Percentiles rank a stretch among this genome's conserved stretches.
Conservation (phyloP, 2,888 invertebrate genomes). For the Gryllus longicercus region DNA sequence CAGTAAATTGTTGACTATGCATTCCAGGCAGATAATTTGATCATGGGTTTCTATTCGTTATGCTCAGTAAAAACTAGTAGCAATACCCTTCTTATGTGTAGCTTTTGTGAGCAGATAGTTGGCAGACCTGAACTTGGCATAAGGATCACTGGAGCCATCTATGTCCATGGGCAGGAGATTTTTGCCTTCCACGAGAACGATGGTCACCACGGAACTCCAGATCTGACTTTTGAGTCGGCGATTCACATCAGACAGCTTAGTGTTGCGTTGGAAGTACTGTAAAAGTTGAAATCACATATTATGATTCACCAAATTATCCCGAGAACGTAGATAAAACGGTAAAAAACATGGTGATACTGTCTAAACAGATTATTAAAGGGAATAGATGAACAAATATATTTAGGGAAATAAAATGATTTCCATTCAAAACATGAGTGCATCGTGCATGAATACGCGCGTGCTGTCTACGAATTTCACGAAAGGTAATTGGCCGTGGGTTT, state of each 20-base stretch:
- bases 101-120: conserved; percentile 23
- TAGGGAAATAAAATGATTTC: neutral
- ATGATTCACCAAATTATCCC: neutral
- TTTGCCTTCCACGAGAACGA: conserved; percentile 93
- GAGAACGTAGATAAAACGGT: neutral
- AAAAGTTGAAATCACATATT: conserved; percentile 41
- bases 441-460: no score
- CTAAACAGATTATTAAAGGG: neutral
- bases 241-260: conserved; percentile 74
- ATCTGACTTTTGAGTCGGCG: conserved; percentile 87
- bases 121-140: conserved; percentile 87
- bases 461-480: no score
- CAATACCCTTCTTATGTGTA: conserved; percentile 32
- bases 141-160: conserved; percentile 86
- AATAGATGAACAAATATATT: neutral
- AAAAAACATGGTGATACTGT: neutral
- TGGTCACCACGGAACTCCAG: conserved; percentile 96
- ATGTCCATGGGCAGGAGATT: conserved; percentile 83
- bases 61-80: conserved; percentile 28
- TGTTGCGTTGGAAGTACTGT: conserved; percentile 77
- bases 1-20: no score
- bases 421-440: neutral
- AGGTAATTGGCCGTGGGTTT: no score
- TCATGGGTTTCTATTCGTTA: neutral
- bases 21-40: no score